A percentile compares a stretch with the other conserved stretches of the same genome.
Evolutionary conservation across 2,888 invertebrate species (phyloP).

Genomic region (Cheiracanthium punctorium): DNA sequence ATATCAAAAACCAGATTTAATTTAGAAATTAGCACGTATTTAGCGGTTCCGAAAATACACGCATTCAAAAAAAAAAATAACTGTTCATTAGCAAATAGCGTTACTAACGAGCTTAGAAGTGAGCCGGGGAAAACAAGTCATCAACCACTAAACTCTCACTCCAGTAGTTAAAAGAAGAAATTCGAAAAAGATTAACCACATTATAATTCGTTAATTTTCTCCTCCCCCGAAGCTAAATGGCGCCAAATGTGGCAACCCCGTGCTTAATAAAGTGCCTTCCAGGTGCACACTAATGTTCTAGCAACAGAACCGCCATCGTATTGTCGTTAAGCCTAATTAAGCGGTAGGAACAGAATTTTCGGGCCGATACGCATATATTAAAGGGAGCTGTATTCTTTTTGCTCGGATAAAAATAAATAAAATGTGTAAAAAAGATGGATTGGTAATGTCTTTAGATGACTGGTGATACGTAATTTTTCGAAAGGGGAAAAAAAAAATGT

Average conservation of each 20-base stretch:
- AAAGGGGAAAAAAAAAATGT: conserved; percentile 25
- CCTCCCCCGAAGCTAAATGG: not conserved
- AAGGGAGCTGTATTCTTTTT: not conserved
- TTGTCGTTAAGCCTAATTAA: conserved; percentile 67
- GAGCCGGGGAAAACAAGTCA: conserved; percentile 21
- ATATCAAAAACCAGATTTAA: conserved; percentile 5
- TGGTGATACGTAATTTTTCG: conserved; percentile 25
- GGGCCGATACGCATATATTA: conserved; percentile 59
- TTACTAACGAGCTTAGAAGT: conserved; percentile 37
- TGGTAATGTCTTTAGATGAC: conserved; percentile 62
- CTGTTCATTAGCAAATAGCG: conserved; percentile 28
- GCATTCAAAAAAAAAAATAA: not conserved
- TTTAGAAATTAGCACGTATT: not conserved
- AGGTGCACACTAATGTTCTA: conserved; percentile 59
- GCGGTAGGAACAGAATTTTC: conserved; percentile 35
- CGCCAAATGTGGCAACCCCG: conserved; percentile 45
- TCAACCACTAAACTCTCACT: conserved; percentile 29
- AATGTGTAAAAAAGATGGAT: conserved; percentile 22
- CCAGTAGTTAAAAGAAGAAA: conserved; percentile 10
- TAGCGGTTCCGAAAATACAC: not conserved
- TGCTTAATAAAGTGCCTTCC: conserved; percentile 56
- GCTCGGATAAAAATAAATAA: not conserved
- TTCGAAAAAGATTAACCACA: conserved; percentile 5
- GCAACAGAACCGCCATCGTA: conserved; percentile 46
- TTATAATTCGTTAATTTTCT: not conserved